These are phyloP conservation scores for Gambusia affinis DNA, from an alignment of 2,113 vertebrate genomes.

Conservation along the genomic window DNA sequence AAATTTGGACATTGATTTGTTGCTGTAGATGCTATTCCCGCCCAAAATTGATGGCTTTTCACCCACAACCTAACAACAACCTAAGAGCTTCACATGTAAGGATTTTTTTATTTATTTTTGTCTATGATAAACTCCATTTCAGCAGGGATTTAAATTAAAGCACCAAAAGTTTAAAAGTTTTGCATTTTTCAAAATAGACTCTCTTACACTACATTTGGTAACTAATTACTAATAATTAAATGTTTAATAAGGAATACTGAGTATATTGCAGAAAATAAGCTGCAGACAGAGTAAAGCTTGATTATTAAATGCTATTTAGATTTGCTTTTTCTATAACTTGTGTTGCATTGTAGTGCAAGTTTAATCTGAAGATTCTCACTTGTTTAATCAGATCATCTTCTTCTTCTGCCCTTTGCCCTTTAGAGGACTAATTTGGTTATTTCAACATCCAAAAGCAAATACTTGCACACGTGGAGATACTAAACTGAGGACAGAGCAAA, in stretches of 20 bases:
- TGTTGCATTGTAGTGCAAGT: background rate
- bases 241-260: background rate
- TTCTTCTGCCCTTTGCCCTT: conserved; percentile 23
- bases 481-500: conserved; percentile 46
- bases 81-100: conserved; percentile 27
- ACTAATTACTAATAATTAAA: too few relatives aligned
- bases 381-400: conserved; percentile 9
- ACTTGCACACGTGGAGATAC: conserved; percentile 20
- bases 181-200: background rate
- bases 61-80: conserved; percentile 1
- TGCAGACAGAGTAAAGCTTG: background rate
- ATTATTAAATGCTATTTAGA: too few relatives aligned
- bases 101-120: background rate
- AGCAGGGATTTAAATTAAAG: background rate
- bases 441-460: conserved; percentile 45
- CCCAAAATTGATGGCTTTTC: conserved; percentile 70
- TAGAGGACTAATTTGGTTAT: conserved; percentile 55
- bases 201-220: background rate
- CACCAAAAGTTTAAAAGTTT: background rate
- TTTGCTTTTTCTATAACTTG: background rate
- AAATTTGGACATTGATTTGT: conserved; percentile 69
- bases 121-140: background rate
- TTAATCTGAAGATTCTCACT: background rate
- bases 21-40: conserved; percentile 61
- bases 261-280: background rate